Base-by-base conservation (phyloP, 2,797 vertebrate species). In the Muscicapa comitata region DNA sequence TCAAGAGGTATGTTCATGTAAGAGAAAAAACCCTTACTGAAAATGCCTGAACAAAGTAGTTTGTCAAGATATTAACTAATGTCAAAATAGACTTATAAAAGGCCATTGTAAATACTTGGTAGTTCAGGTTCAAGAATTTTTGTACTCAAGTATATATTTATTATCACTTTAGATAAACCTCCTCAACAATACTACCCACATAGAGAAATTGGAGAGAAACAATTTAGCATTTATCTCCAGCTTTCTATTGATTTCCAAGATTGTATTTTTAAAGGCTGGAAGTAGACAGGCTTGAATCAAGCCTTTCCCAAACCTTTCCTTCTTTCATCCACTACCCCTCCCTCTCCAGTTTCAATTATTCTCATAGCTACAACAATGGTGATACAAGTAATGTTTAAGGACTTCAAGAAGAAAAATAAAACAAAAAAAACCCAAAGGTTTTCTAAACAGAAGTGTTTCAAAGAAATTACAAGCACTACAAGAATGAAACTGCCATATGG, bases 381-480 rank as follows among this genome's bases (percentile, higher is more conserved):
- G 4, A 65, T 13, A 59, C 12, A 45, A 40, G 16, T 12, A 43
- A 74, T 9, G 5, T 58, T 51, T 63, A 40, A 50, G 12, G 9
- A 42, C 13, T 51, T 50, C 11, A 76, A 45, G 47, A 87, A 59
- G 35, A 55, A 68, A 37, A 68, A 61, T 7, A 3, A 47, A 67
- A 35, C 15, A n/a, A 9, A 3, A 47, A 13, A 37, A 37, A 2
- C 0, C 6, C 3, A 37, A 38, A 29, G 5, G 3, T 71, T 86
- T 86, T 84, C 17, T 45, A 54, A 77, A 73, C 6, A 3, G 14
- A 29, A 1, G 0, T 23, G 8, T 55, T 91, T 42, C 23, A 74
- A 57, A 45, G n/a, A 83, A 31, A 67, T 33, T 29, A 63, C 5
- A 62, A 80, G 15, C 6, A 21, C 8, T 38, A 29, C 18, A 37